Percentiles rank a stretch among this genome's conserved stretches.
Evolutionary conservation across 1,140 invertebrate species (phyloP).

Genomic region (silkworm (Bombyx mori)): ASM3026992v2 NC_085121.1:5036001-5036500

Average conservation of each 20-base stretch:
- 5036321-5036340: no score
- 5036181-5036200: constrained; percentile 92
- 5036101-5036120: constrained; percentile 93
- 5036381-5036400: constrained; percentile 92
- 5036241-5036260: constrained; percentile 88
- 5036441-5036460: constrained; percentile 63
- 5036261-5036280: constrained; percentile 87
- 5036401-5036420: constrained; percentile 87
- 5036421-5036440: constrained; percentile 71
- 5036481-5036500: constrained; percentile 82
- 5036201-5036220: constrained; percentile 87
- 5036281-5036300: constrained; percentile 73
- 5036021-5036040: constrained; percentile 93
- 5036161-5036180: constrained; percentile 97
- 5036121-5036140: constrained; percentile 90
- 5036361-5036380: constrained; percentile 92
- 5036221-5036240: constrained; percentile 86
- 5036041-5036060: constrained; percentile 98
- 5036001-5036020: constrained; percentile 94
- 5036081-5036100: constrained; percentile 95
- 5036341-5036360: constrained; percentile 8
- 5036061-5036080: constrained; percentile 98
- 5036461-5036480: constrained; percentile 65
- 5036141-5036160: constrained; percentile 89
- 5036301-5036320: no score